Evolutionary conservation across 1,140 invertebrate species (phyloP).

Genomic region (Bilobella aurantiaca): DNA sequence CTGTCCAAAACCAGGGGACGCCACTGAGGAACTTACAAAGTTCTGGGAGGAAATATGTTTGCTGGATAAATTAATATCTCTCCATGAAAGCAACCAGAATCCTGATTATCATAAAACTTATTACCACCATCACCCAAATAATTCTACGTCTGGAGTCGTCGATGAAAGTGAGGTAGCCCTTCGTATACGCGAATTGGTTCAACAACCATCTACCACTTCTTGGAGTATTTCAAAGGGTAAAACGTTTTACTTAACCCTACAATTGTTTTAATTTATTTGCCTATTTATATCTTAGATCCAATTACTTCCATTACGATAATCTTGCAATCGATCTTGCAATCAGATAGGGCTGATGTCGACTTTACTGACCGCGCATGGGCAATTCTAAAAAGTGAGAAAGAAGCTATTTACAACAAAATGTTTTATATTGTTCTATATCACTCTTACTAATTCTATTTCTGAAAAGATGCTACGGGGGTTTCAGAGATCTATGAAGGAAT

Average conservation of each 20-base stretch:
- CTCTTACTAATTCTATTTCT: not conserved
- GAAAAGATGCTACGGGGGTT: conserved; percentile 9
- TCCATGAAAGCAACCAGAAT: not conserved
- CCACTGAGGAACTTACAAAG: conserved; percentile 21
- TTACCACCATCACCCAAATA: not conserved
- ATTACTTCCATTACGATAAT: conserved; percentile 24
- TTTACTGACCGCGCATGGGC: conserved; percentile 28
- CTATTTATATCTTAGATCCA: conserved; percentile 13
- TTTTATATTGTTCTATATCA: not conserved
- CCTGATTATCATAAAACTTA: not conserved
- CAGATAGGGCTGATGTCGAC: conserved; percentile 26
- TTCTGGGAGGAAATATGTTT: conserved; percentile 27
- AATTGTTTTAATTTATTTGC: not conserved
- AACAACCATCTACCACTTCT: conserved; percentile 17
- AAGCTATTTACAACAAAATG: not conserved
- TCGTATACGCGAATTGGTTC: conserved; percentile 4
- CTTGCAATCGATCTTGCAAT: conserved; percentile 10
- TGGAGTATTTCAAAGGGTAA: not conserved
- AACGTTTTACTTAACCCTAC: not conserved
- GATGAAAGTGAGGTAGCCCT: not conserved
- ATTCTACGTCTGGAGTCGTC: not conserved
- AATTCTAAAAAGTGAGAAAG: conserved; percentile 22
- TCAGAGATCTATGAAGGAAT: conserved; percentile 22
- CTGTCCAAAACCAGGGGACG: conserved; percentile 26
- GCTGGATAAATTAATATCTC: conserved; percentile 11